Base-by-base conservation (phyloP, 2,113 vertebrate genomes). In the Myrmecobius fasciatus region DNA sequence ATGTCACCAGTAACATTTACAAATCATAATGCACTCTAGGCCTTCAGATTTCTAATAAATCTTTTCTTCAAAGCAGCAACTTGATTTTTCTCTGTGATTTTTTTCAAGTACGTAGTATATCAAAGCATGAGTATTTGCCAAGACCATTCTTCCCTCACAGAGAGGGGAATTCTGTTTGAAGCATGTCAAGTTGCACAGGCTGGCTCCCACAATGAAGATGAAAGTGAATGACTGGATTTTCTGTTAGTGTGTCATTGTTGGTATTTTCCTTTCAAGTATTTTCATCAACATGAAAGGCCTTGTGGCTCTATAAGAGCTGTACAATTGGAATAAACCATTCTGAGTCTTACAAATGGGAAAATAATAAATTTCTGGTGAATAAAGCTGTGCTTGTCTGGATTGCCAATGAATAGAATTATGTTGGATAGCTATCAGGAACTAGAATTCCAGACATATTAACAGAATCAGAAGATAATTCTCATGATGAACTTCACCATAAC, bases 91-190 rank as follows among this genome's bases (percentile, higher is more conserved):
- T 48, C 96, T 96, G 97, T 98, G 98, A 98, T 98, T 98, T 98
- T 98, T 98, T 97, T 98, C 98, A 98, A 98, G 98, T 98, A 98
- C 94, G 92, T 97, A 98, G 98, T 97, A 97, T 98, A 98, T 98
- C 98, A 98, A 98, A 98, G 98, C 97, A 98, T 96, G 97, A 98
- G 98, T 96, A 97, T 98, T 98, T 98, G 98, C 98, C 97, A 98
- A 97, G 98, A 97, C 97, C 97, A 98, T 98, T 98, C 97, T 98
- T 98, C 96, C 97, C 96, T 91, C 97, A 97, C 97, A 98, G 97
- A 98, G 96, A 96, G 97, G 97, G 96, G 98, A 97, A 97, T 97
- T 98, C 98, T 98, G 96, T 98, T 98, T 98, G 98, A 99, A 98
- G 97, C 98, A 98, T 98, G 97, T 98, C 97, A 98, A 97, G 97